Conservation (phyloP, 2,113 vertebrate species). For the Phoxinus phoxinus region DNA sequence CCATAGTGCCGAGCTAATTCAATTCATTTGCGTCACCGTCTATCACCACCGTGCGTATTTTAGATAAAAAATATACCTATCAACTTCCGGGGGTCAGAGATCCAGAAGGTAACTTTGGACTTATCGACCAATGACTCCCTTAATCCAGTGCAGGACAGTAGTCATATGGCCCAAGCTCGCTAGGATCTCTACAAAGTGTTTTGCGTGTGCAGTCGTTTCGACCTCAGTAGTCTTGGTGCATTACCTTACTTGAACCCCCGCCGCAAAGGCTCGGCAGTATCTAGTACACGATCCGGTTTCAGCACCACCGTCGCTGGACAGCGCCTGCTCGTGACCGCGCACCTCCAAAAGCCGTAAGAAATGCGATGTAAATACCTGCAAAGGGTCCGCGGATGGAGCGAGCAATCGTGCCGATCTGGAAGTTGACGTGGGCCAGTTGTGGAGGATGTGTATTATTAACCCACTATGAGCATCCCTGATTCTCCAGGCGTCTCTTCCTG, state of each 20-base stretch:
- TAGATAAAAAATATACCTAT: constrained; percentile 15
- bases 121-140: neutral
- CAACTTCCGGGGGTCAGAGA: constrained; percentile 42
- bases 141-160: neutral
- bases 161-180: neutral
- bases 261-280: constrained; percentile 23
- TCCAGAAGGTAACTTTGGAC: constrained; percentile 25
- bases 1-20: constrained; percentile 17
- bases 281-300: neutral
- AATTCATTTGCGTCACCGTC: constrained; percentile 6
- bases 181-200: constrained; percentile 25
- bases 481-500: constrained; percentile 42
- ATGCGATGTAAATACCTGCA: constrained; percentile 28
- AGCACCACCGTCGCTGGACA: constrained; percentile 43
- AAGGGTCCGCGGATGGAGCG: neutral
- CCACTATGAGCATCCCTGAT: constrained; percentile 40
- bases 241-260: constrained; percentile 46
- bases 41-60: neutral
- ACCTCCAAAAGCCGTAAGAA: neutral
- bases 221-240: constrained; percentile 32
- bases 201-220: constrained; percentile 12
- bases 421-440: constrained; percentile 44
- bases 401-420: neutral
- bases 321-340: constrained; percentile 15
- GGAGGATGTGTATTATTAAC: constrained; percentile 24